phyloP scores from a whole-genome alignment of 2,888 invertebrate genomes.

The Rotaria socialis region DNA sequence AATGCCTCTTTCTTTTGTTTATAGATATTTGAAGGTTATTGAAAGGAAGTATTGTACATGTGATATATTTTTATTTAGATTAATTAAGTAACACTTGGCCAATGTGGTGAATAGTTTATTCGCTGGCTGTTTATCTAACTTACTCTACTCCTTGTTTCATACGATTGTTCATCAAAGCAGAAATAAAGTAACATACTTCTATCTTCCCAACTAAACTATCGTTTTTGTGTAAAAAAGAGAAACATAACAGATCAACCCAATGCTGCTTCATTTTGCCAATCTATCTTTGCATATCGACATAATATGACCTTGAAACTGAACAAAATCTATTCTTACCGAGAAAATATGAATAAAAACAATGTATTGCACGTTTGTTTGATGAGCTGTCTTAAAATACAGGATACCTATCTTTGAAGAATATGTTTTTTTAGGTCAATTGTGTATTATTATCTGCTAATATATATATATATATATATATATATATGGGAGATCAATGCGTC shows the following conservation, averaged over 20 bases:
- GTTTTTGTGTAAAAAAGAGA: no score
- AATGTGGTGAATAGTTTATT: background rate
- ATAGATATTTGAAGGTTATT: background rate
- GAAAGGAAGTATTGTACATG: background rate
- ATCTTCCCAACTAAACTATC: no score
- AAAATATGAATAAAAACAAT: background rate
- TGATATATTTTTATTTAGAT: background rate
- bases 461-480: background rate
- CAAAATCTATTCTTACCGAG: background rate
- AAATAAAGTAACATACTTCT: background rate
- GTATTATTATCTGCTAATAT: no score
- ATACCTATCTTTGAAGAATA: no score
- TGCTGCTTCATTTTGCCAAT: no score
- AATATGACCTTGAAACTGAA: background rate
- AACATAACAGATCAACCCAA: no score
- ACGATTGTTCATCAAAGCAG: background rate
- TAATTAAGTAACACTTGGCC: background rate
- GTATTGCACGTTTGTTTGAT: background rate
- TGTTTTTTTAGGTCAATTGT: background rate
- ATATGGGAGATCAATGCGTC: background rate
- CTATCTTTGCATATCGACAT: no score
- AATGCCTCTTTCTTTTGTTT: background rate
- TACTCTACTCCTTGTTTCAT: no score
- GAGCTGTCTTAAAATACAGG: background rate
- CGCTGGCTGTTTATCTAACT: background rate